These are phyloP conservation scores for Coenonympha glycerion DNA, from an alignment of 2,888 invertebrate species.

Conservation along the genomic window DNA sequence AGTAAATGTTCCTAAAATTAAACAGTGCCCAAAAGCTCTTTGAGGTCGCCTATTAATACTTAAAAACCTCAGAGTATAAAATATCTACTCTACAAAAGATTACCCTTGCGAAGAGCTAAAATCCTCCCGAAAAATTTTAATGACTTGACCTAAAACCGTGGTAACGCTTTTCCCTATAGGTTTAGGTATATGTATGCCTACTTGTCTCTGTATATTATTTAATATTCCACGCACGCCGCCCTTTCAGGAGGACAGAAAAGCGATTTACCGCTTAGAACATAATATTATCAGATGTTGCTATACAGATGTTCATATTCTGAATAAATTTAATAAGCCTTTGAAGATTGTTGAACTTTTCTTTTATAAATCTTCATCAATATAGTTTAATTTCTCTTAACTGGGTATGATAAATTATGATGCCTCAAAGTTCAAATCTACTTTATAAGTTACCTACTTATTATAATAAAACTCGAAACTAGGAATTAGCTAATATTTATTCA, in stretches of 20 bases:
- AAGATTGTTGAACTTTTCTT: no score
- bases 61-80: background rate
- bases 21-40: background rate
- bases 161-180: conserved; percentile 1
- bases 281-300: conserved; percentile 7
- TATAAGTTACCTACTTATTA: no score
- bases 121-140: background rate
- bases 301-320: background rate
- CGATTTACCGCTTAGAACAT: conserved; percentile 13
- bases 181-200: no score
- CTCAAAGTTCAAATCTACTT: no score
- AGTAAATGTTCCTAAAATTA: no score
- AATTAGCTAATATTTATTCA: no score
- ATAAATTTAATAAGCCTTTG: no score
- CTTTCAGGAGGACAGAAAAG: conserved; percentile 13
- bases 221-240: conserved; percentile 21
- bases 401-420: no score
- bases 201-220: conserved; percentile 12
- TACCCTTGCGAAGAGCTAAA: conserved; percentile 1
- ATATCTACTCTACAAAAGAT: background rate
- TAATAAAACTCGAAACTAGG: no score
- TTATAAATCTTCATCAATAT: no score
- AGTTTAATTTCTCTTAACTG: no score
- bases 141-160: conserved; percentile 1
- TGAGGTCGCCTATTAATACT: background rate